phyloP scores from a whole-genome alignment of 2,113 vertebrate genomes.

The Mustela lutreola region DNA sequence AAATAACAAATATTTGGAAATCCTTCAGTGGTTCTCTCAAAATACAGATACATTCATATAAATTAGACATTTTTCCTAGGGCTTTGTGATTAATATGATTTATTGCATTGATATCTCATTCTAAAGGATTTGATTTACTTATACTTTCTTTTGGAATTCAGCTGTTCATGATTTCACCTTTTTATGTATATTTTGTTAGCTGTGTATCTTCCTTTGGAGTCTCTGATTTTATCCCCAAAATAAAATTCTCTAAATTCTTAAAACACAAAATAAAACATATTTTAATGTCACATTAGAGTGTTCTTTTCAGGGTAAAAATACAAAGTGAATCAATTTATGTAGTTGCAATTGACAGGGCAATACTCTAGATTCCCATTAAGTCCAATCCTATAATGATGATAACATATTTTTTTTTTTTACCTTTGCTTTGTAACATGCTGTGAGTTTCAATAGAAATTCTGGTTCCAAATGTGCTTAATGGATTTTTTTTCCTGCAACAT shows the following conservation, averaged over 20 bases:
- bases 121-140: neutral
- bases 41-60: neutral
- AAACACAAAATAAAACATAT: constrained; percentile 7
- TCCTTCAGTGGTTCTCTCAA: neutral
- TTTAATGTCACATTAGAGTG: constrained; percentile 2
- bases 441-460: constrained; percentile 69
- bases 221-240: constrained; percentile 26
- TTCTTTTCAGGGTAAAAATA: constrained; percentile 45
- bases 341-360: neutral
- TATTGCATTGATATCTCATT: neutral
- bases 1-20: neutral
- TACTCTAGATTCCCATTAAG: constrained; percentile 19
- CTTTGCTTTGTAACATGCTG: constrained; percentile 51
- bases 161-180: neutral
- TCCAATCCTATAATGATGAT: constrained; percentile 45
- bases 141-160: neutral
- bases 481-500: constrained; percentile 49
- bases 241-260: constrained; percentile 46
- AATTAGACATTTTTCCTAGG: neutral
- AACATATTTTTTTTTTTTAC: neutral
- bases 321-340: constrained; percentile 49
- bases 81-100: neutral
- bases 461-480: constrained; percentile 72
- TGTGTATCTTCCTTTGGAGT: neutral
- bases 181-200: neutral